Base-by-base conservation (phyloP, 1,140 invertebrate species). In the Nasonia longicornis region DNA sequence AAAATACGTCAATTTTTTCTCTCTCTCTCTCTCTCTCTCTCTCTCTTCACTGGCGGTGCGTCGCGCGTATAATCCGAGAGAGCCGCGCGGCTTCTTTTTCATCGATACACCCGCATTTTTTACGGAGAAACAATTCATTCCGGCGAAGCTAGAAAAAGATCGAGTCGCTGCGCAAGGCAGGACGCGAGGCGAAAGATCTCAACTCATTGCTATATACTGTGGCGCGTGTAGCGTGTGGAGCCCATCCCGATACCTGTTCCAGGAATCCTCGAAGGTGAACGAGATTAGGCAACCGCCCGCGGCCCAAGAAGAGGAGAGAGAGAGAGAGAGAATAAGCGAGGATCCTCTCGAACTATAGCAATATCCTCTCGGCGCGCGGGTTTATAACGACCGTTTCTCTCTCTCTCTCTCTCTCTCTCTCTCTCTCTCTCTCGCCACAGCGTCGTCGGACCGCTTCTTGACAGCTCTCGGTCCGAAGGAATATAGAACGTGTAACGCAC, bases 241-340 rank as follows among this genome's bases (percentile, higher is more conserved):
- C 80, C 83, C 76, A 75, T 83, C 75, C 66, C 79, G 81, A 82
- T 83, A 81, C 77, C 58, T 80, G 82, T 86, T 86, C 84, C 79
- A 74, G 73, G 85, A 86, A 86, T 84, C 83, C 76, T 82, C 69
- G 84, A 86, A 86, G 85, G 85, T 86, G 83, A 85, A 84, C 85
- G 82, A 84, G 85, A 86, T 86, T 84, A 85, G 85, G 80, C 80
- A 79, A 83, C 70, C 76, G 38, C 76, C 69, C 48, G 66, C 69
- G 69, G 71, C 71, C 74, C 22, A 20, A 58, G 20, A n/a, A 58
- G 52, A 81, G 69, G 69, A 83, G 38, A 69, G 64, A 14, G 45
- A 14, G 31, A 1, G 35, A 26, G 16, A 35, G 26, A 45, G 63
- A 26, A 67, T 12, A 77, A 16, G 29, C 3, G 69, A 14, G 35